Evolutionary conservation across 2,888 invertebrate species (phyloP).

Genomic region (Drosophila neoperkinsi): DNA sequence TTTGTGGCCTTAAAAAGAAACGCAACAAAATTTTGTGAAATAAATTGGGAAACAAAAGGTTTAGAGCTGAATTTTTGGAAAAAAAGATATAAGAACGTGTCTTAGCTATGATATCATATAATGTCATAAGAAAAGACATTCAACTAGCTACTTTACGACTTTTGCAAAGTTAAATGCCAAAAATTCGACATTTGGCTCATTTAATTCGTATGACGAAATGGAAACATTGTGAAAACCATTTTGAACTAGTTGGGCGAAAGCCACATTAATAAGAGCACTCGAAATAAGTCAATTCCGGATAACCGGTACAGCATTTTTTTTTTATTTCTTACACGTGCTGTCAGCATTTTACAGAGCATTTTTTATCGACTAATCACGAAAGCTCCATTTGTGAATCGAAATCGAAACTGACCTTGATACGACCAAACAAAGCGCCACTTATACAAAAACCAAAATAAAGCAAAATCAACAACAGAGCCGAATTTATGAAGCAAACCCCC

Average conservation of each 20-base stretch:
- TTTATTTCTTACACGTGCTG: conserved; percentile 64
- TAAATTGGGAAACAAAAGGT: not conserved
- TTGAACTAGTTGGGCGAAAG: not conserved
- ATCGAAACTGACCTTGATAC: conserved; percentile 72
- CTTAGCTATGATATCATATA: not conserved
- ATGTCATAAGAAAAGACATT: not conserved
- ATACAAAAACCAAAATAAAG: conserved; percentile 10
- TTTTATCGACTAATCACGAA: conserved; percentile 13
- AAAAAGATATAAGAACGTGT: not conserved
- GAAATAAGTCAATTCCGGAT: conserved; percentile 39
- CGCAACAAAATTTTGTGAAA: not conserved
- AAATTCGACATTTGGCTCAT: not conserved
- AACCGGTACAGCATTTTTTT: conserved; percentile 15
- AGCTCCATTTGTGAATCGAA: conserved; percentile 60
- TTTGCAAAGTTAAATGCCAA: conserved; percentile 11
- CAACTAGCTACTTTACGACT: conserved; percentile 1
- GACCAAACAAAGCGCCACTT: conserved; percentile 51
- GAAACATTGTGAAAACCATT: not conserved
- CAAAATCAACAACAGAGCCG: conserved; percentile 3
- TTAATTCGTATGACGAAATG: conserved; percentile 1
- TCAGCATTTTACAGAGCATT: conserved; percentile 21
- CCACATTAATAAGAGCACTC: not conserved
- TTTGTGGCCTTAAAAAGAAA: conserved; percentile 16
- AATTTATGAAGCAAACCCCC: conserved; percentile 24
- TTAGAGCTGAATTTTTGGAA: not conserved